These are phyloP conservation scores for Nematolebias whitei DNA, from an alignment of 2,113 vertebrate species.

Conservation along the genomic window DNA sequence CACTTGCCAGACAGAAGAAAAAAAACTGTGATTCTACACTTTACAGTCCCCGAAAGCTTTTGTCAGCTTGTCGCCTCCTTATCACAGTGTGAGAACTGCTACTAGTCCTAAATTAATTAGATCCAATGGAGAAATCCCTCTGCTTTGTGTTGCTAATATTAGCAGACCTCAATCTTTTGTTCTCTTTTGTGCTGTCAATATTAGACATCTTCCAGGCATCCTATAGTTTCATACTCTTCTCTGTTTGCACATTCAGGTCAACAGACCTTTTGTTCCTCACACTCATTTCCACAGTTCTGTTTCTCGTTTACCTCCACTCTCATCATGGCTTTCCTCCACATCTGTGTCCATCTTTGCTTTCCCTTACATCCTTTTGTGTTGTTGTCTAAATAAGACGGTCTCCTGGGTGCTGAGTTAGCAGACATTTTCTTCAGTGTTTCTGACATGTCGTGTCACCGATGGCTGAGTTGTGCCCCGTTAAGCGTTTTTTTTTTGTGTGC, in stretches of 20 bases:
- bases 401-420: constrained; percentile 19
- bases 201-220: constrained; percentile 69
- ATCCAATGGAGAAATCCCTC: constrained; percentile 44
- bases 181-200: constrained; percentile 64
- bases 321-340: constrained; percentile 13
- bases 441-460: constrained; percentile 36
- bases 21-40: constrained; percentile 8
- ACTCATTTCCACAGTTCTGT: constrained; percentile 38
- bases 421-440: constrained; percentile 29
- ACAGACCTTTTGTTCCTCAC: constrained; percentile 46
- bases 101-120: constrained; percentile 51
- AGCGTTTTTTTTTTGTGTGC: neutral
- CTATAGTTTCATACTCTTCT: constrained; percentile 25
- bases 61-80: constrained; percentile 16
- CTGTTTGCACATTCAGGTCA: constrained; percentile 57
- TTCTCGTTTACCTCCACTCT: constrained; percentile 26
- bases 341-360: constrained; percentile 56
- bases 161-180: constrained; percentile 46
- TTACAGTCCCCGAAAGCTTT: constrained; percentile 19
- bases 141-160: constrained; percentile 55
- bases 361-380: constrained; percentile 24
- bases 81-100: constrained; percentile 36
- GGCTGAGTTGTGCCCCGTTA: constrained; percentile 2
- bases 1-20: constrained; percentile 18
- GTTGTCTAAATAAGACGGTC: constrained; percentile 24